Evolutionary conservation across 2,888 invertebrate genomes (phyloP).

Genomic region (Teleiodes luculella): DNA sequence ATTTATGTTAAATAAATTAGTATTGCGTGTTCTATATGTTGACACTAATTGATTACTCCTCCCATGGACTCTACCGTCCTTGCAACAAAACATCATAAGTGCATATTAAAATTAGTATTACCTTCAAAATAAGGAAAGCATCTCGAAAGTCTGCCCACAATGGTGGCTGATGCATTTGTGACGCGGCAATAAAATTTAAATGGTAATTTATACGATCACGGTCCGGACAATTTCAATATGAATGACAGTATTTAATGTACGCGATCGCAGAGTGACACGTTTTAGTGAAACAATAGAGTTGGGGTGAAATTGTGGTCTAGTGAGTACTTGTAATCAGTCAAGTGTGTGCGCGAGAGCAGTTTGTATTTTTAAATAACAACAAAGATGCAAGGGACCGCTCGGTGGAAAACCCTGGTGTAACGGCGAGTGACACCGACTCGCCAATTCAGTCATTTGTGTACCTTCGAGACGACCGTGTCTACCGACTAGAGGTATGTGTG

Average conservation of each 20-base stretch:
- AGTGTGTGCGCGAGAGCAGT: neutral
- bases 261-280: conserved; percentile 25
- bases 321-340: neutral
- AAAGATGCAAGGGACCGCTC: conserved; percentile 40
- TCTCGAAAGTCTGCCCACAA: neutral
- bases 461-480: conserved; percentile 43
- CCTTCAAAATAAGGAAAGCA: neutral
- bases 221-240: conserved; percentile 36
- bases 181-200: conserved; percentile 18
- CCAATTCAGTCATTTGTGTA: conserved; percentile 47
- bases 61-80: neutral
- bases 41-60: neutral
- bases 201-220: conserved; percentile 43
- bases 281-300: neutral
- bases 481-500: conserved; percentile 47
- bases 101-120: too few relatives aligned
- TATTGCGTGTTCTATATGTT: neutral
- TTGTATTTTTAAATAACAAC: conserved; percentile 24
- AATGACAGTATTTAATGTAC: conserved; percentile 28
- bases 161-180: neutral
- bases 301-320: neutral
- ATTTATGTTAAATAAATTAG: neutral
- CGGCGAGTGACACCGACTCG: conserved; percentile 25
- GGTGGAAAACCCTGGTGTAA: conserved; percentile 43
- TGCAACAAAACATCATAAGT: too few relatives aligned